Conservation (phyloP, 1,140 invertebrate genomes). For the Lasioglossum baleicum region DNA sequence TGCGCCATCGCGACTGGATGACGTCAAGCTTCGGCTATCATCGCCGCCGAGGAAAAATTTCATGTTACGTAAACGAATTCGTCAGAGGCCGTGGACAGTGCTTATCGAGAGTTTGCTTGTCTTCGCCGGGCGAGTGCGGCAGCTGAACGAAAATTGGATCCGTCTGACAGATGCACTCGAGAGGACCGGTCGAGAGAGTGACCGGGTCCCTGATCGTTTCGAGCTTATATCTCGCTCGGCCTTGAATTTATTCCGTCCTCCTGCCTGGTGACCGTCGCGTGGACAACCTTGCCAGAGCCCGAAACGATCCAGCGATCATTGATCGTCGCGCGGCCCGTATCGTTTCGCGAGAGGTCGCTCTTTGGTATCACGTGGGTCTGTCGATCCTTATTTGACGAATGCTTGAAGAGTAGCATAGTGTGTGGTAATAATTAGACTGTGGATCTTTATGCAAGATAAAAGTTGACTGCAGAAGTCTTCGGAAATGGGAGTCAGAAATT, state of each 20-base stretch:
- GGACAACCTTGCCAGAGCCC: background rate
- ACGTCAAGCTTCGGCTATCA: background rate
- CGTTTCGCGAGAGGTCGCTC: too few species aligned
- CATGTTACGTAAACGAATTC: conserved; percentile 32
- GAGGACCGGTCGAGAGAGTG: background rate
- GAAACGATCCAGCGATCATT: conserved; percentile 10
- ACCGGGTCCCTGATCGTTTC: background rate
- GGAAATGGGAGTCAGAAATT: too few species aligned
- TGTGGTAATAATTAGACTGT: too few species aligned
- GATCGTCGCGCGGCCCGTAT: background rate
- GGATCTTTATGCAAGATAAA: too few species aligned
- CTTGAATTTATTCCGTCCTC: conserved; percentile 15
- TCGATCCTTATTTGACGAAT: too few species aligned
- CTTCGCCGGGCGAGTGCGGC: too few species aligned
- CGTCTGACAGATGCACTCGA: background rate
- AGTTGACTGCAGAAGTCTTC: too few species aligned
- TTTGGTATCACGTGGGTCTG: too few species aligned
- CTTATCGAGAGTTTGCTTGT: background rate
- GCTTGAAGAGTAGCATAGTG: too few species aligned
- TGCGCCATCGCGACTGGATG: background rate
- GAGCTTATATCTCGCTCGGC: background rate
- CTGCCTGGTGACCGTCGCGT: background rate
- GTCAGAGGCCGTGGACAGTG: background rate
- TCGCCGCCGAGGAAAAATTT: conserved; percentile 33
- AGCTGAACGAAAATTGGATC: background rate